These are phyloP conservation scores for Andricus grossulariae DNA, from an alignment of 1,140 invertebrate genomes.

Conservation along the genomic window DNA sequence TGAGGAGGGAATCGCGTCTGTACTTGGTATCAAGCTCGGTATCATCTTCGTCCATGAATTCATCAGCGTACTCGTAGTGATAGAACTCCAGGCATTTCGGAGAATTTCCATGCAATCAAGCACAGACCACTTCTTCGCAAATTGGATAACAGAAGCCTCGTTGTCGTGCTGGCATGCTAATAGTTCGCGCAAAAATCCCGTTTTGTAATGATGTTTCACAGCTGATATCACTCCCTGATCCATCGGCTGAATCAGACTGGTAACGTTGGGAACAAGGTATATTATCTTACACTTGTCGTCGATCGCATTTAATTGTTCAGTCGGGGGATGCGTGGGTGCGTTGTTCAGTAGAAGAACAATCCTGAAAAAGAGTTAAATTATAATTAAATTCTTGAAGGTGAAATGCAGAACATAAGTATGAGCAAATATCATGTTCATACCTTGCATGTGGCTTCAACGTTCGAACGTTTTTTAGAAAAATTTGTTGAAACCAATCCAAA, in stretches of 20 bases:
- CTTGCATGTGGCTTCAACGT: too few relatives aligned
- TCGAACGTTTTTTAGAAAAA: too few relatives aligned
- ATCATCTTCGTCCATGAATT: slow-evolving; percentile 8
- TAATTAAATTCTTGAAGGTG: background rate
- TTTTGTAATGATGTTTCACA: too few relatives aligned
- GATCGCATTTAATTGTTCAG: too few relatives aligned
- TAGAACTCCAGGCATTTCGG: background rate
- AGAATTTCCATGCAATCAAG: slow-evolving; percentile 4
- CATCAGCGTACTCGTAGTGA: background rate
- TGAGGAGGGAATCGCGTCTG: background rate
- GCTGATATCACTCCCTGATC: too few relatives aligned
- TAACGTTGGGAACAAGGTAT: too few relatives aligned
- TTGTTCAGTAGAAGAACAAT: slow-evolving; percentile 18
- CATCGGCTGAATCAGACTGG: background rate
- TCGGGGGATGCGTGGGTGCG: slow-evolving; percentile 1
- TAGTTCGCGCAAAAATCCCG: background rate
- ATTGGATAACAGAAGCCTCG: background rate
- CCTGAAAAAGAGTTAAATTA: too few relatives aligned
- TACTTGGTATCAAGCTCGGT: background rate
- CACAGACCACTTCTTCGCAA: background rate
- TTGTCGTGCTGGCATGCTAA: background rate
- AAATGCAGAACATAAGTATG: too few relatives aligned
- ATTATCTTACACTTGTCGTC: background rate
- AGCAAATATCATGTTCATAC: too few relatives aligned
- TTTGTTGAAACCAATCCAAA: background rate